A percentile compares a stretch with the other conserved stretches of the same genome.
These are phyloP conservation scores for Spea multiplicata DNA, from an alignment of 2,113 vertebrate species.

Conservation along the genomic window DNA sequence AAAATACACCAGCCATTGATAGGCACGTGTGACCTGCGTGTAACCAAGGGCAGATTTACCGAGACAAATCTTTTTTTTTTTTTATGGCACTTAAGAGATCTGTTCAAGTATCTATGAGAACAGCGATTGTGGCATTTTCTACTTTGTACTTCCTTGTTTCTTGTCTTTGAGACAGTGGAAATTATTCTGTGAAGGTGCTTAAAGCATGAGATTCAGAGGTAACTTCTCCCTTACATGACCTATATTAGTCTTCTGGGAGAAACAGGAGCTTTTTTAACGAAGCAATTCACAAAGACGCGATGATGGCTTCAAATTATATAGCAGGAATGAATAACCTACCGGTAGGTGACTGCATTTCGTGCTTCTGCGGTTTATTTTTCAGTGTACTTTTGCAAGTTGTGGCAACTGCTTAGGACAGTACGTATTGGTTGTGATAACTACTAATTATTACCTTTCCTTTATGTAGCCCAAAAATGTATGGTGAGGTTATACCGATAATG, in stretches of 20 bases:
- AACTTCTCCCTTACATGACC: not conserved
- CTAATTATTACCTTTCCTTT: not conserved
- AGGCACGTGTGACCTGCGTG: too few species aligned
- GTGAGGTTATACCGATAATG: not conserved
- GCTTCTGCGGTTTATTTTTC: too few species aligned
- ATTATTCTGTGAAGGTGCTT: not conserved
- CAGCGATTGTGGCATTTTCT: slow-evolving; percentile 7
- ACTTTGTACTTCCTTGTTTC: slow-evolving; percentile 20
- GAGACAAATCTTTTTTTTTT: too few species aligned
- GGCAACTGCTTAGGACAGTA: not conserved
- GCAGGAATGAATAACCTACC: not conserved
- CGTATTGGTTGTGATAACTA: not conserved
- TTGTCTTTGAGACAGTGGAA: not conserved
- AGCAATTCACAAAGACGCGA: not conserved
- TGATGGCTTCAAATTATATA: slow-evolving; percentile 15
- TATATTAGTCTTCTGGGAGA: not conserved
- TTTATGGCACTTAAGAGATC: too few species aligned
- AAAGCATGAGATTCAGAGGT: not conserved
- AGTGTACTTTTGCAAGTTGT: not conserved
- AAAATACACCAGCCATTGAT: too few species aligned
- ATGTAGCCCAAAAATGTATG: not conserved
- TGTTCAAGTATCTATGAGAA: not conserved
- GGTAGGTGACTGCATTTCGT: not conserved
- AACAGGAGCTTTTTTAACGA: not conserved
- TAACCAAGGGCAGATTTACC: too few species aligned